These are phyloP conservation scores for Ricordea florida DNA, from an alignment of 92 coral and sea anemone species.

Conservation along the genomic window DNA sequence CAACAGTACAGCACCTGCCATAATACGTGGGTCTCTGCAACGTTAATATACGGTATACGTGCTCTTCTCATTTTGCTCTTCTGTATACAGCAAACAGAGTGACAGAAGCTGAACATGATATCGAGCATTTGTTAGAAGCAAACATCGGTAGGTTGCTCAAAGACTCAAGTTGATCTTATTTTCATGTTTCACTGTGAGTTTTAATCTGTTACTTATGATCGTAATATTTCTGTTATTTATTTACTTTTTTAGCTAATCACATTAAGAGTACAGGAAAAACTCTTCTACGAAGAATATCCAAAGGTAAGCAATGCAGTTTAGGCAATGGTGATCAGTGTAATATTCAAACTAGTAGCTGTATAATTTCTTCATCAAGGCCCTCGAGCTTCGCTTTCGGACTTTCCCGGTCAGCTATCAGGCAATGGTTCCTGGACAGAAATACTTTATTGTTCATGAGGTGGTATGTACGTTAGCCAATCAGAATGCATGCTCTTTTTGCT, in stretches of 20 bases:
- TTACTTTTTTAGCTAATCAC: conserved; percentile 75
- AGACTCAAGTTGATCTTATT: neutral
- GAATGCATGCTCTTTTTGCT: too few species aligned
- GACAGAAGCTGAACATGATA: conserved; percentile 87
- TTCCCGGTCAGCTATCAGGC: too few species aligned
- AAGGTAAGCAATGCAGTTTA: conserved; percentile 2
- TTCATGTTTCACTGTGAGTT: neutral
- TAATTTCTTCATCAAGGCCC: too few species aligned
- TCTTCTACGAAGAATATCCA: conserved; percentile 44
- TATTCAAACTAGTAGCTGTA: too few species aligned
- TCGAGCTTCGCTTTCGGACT: too few species aligned
- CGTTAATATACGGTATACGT: neutral
- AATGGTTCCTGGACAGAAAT: too few species aligned
- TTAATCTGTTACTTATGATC: neutral
- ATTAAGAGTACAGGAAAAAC: conserved; percentile 86
- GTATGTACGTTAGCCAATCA: too few species aligned
- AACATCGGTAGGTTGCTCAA: conserved; percentile 73
- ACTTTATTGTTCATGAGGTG: too few species aligned
- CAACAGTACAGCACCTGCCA: too few species aligned
- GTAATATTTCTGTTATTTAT: neutral
- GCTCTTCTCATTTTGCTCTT: neutral
- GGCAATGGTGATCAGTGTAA: too few species aligned
- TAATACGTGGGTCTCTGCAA: neutral
- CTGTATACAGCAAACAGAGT: conserved; percentile 79
- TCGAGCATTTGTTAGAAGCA: conserved; percentile 73